A percentile compares a stretch with the other conserved stretches of the same genome.
Evolutionary conservation across 2,113 vertebrate species (phyloP).

Genomic region (Chloropsis cyanopogon): DNA sequence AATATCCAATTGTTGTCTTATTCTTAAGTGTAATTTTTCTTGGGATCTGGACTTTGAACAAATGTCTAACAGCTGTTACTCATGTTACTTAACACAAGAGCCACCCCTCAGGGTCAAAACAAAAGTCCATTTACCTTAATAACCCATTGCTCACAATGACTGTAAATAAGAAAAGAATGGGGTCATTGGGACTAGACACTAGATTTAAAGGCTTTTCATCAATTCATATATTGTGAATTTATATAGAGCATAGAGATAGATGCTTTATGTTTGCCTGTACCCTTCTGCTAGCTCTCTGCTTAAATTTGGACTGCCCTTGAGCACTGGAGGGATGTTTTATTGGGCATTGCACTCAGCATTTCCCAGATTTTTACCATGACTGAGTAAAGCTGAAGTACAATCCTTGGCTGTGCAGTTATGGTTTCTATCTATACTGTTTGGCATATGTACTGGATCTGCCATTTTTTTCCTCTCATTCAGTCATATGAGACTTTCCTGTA

Average conservation of each 20-base stretch:
- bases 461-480: background rate
- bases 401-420: background rate
- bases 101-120: constrained; percentile 12
- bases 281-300: background rate
- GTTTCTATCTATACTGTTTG: background rate
- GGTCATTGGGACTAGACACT: background rate
- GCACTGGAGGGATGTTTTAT: background rate
- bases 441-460: background rate
- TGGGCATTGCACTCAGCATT: background rate
- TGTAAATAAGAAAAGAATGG: constrained; percentile 14
- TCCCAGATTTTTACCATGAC: background rate
- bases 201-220: background rate
- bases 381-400: background rate
- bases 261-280: background rate
- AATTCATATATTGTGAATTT: background rate
- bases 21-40: background rate
- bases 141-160: background rate
- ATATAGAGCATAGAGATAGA: background rate
- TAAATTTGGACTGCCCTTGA: constrained; percentile 4
- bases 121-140: constrained; percentile 42
- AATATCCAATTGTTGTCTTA: constrained; percentile 7
- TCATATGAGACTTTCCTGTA: background rate
- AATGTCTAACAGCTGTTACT: background rate
- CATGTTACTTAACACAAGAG: background rate
- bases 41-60: background rate